These are phyloP conservation scores for Alentia gelatinosa DNA, from an alignment of 2,888 invertebrate genomes.

Conservation along the genomic window DNA sequence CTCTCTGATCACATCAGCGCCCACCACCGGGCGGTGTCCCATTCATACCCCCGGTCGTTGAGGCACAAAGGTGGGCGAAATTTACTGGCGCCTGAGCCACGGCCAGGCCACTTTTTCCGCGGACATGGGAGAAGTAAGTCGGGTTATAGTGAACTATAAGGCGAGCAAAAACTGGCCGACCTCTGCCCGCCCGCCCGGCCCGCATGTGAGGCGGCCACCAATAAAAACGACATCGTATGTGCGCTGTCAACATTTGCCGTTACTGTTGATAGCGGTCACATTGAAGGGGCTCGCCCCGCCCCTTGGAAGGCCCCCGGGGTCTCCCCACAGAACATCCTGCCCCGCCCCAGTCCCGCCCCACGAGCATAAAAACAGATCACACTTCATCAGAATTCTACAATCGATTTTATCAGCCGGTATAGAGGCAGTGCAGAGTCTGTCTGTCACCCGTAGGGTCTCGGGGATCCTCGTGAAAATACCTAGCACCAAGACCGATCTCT, in stretches of 20 bases:
- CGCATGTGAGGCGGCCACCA: neutral
- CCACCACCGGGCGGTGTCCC: neutral
- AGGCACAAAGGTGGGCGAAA: constrained; percentile 19
- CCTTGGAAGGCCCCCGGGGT: neutral
- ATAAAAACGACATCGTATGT: constrained; percentile 19
- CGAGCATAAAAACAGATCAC: constrained; percentile 26
- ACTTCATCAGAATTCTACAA: constrained; percentile 32
- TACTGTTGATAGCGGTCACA: neutral
- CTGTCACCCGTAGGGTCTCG: neutral
- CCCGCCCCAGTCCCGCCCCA: no score
- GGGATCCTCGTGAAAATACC: no score
- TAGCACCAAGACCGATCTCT: no score
- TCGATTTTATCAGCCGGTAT: neutral
- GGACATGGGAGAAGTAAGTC: neutral
- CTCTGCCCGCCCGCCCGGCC: neutral
- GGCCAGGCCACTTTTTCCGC: neutral
- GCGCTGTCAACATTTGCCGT: constrained; percentile 27
- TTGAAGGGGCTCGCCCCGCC: neutral
- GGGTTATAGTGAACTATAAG: constrained; percentile 22
- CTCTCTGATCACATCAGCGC: constrained; percentile 3
- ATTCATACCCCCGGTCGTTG: neutral
- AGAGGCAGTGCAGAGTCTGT: neutral
- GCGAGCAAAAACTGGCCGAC: neutral
- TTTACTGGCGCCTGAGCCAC: neutral
- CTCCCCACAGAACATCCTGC: neutral